Base-by-base conservation (phyloP, 2,797 vertebrate genomes). In the Halcyon leucocephala region DNA sequence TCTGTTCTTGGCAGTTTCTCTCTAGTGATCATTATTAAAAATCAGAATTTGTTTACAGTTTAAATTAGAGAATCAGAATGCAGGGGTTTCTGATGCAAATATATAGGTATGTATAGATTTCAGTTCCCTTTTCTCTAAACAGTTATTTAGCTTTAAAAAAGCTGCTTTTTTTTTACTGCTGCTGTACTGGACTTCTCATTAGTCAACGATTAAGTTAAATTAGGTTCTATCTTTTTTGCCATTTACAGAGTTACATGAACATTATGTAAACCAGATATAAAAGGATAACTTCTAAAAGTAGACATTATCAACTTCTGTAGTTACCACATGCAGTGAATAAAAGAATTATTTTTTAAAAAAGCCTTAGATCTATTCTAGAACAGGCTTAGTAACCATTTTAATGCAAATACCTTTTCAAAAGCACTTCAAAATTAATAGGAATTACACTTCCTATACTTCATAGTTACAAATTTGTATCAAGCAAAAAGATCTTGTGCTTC, bases 11-110 rank as follows among this genome's bases (percentile, higher is more conserved):
- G 26, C 12, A 58, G n/a, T 93, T 90, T 88, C 65, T 79, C 26
- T 76, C 57, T 49, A n/a, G 35, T 62, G 66, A 72, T 90, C 19
- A 24, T 81, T 86, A 86, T 65, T 95, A 84, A 89, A 94, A 95
- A 51, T 76, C 77, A 84, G 65, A n/a, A 33, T 93, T 92, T 88
- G 35, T 86, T 90, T 88, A n/a, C 54, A 72, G 41, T 55, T 94
- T n/a, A 62, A 64, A 81, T 80, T 46, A 62, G 31, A 65, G 33
- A 58, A 84, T 89, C 15, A 29, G 58, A 82, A 92, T 80, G 39
- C 35, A 87, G 65, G 22, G 29, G 41, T 87, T 92, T 82, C 39
- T 3, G 1, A 14, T 55, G 52, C 35, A 77, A 66, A 29, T 54
- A 28, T 28, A 10, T 42, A 58, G 54, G 6, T 84, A 41, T 35